A percentile compares a stretch with the other conserved stretches of the same genome.
Evolutionary conservation across 2,113 vertebrate genomes (phyloP).

Genomic region (Eptesicus fuscus): DNA sequence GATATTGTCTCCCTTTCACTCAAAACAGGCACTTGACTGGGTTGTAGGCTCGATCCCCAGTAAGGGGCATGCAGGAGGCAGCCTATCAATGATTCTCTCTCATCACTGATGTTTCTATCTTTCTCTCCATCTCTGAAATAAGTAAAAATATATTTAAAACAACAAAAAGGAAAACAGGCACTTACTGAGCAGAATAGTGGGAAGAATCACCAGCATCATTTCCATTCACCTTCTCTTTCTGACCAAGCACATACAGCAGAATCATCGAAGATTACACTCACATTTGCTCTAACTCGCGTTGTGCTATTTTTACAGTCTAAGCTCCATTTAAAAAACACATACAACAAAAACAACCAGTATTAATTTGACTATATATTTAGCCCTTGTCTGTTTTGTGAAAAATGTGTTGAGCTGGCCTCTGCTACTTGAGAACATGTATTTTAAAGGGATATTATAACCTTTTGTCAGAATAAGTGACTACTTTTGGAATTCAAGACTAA

Average conservation of each 20-base stretch:
- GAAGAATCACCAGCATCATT: accelerated
- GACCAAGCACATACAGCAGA: neutral
- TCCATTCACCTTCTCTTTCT: neutral
- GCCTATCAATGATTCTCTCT: no score
- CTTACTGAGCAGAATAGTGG: neutral
- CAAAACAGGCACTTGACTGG: neutral
- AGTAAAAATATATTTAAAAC: no score
- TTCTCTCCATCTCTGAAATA: no score
- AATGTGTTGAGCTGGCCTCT: neutral
- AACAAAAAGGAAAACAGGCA: no score
- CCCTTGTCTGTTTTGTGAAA: neutral
- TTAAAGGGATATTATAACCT: neutral
- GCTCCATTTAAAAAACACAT: neutral
- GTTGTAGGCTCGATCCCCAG: no score
- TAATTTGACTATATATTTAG: neutral
- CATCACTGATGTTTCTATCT: no score
- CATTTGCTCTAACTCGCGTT: neutral
- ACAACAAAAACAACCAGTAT: neutral
- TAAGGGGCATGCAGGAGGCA: no score
- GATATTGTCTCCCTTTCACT: neutral
- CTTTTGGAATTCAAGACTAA: constrained; percentile 13
- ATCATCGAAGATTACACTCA: accelerated
- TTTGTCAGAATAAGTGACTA: neutral
- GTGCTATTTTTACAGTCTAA: neutral
- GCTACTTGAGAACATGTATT: neutral